A percentile compares a stretch with the other conserved stretches of the same genome.
Evolutionary conservation across 2,888 invertebrate species (phyloP).

Genomic region (Torymus tubicola): DNA sequence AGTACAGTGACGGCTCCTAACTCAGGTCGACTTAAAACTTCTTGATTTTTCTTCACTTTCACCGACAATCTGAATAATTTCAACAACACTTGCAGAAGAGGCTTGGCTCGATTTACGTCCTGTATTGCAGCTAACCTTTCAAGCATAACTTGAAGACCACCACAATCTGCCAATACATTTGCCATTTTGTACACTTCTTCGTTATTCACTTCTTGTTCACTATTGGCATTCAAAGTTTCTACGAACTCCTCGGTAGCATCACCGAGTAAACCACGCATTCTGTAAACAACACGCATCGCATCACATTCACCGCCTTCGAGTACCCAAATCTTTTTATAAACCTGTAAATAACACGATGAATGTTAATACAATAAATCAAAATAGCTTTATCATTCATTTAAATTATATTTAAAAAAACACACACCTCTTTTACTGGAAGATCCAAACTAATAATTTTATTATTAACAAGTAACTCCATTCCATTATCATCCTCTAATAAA

Average conservation of each 20-base stretch:
- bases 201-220: conserved; percentile 92
- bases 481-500: conserved; percentile 97
- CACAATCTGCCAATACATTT: conserved; percentile 89
- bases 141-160: conserved; percentile 88
- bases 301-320: conserved; percentile 94
- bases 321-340: conserved; percentile 86
- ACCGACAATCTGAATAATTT: conserved; percentile 93
- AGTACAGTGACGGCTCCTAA: conserved; percentile 89
- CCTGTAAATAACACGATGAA: conserved; percentile 75
- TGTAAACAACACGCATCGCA: conserved; percentile 97
- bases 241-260: conserved; percentile 99
- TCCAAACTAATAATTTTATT: conserved; percentile 99
- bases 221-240: conserved; percentile 91
- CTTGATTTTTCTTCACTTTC: conserved; percentile 92
- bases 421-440: conserved; percentile 94
- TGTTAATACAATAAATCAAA: neutral
- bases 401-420: conserved; percentile 6
- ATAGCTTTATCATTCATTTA: neutral
- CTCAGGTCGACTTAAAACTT: conserved; percentile 91
- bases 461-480: conserved; percentile 97
- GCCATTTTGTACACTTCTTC: conserved; percentile 96
- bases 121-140: conserved; percentile 90
- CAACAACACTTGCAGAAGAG: conserved; percentile 91
- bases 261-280: conserved; percentile 97
- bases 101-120: conserved; percentile 91